Evolutionary conservation across 2,113 vertebrate genomes (phyloP).

Genomic region (Coracopsis vasa): DNA sequence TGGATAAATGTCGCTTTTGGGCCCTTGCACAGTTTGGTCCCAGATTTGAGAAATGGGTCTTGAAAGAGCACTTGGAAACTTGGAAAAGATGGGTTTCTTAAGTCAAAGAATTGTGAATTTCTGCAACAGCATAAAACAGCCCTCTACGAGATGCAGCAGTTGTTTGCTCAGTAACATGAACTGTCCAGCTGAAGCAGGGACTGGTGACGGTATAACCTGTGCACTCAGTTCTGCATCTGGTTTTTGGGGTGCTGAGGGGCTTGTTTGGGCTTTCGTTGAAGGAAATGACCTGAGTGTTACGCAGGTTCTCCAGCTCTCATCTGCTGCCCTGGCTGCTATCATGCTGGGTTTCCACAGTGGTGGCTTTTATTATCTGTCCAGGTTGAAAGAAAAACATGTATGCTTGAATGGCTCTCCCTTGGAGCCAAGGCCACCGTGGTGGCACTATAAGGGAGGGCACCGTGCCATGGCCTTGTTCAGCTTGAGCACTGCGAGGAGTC

Average conservation of each 20-base stretch:
- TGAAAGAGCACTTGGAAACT: background rate
- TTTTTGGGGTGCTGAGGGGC: background rate
- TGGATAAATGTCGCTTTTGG: background rate
- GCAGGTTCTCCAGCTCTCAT: background rate
- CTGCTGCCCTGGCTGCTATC: background rate
- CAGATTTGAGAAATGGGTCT: background rate
- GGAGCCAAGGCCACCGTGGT: background rate
- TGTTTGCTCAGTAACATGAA: background rate
- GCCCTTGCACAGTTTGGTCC: background rate
- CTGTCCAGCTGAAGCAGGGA: background rate
- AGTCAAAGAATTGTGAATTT: background rate
- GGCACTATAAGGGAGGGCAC: background rate
- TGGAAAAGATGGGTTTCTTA: background rate
- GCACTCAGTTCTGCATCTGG: background rate
- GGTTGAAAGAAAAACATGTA: background rate
- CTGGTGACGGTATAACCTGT: background rate
- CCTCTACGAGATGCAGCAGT: rapidly evolving
- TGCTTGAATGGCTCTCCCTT: background rate
- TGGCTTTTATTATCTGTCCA: background rate
- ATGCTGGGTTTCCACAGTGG: rapidly evolving
- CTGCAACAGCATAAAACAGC: background rate
- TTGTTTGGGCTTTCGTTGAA: background rate
- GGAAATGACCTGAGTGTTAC: background rate
- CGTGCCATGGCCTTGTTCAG: background rate
- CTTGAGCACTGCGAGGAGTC: background rate